Evolutionary conservation across 1,140 invertebrate species (phyloP), one percentile per base, ranked within the genome.

Genomic region (Anadara kagoshimensis): DNA sequence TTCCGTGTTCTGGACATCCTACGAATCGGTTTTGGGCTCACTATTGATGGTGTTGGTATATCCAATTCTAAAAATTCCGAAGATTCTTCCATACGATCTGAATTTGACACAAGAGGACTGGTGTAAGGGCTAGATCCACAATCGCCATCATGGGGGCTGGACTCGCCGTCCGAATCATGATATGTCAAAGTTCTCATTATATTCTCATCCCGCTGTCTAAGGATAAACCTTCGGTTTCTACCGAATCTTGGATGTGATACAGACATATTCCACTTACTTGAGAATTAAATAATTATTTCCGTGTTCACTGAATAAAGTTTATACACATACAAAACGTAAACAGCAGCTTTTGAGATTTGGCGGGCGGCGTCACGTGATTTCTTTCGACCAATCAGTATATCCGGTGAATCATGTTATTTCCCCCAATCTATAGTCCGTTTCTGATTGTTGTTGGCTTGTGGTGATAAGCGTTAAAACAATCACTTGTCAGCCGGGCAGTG

Each of bases 1-100:
- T 70, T 76, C 22, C 65, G 58, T 45, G 62, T 69, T 29, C 72
- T 63, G 14, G 45, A 18, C 20, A 69, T 63, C 58, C 78, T 56
- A 44, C 71, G 59, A n/a, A 57, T 63, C 49, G 73, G 62, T 61
- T 71, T 78, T 20, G 74, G 76, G 24, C 72, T 74, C 20, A 65
- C 64, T 41, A 75, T 57, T 26, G 73, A 78, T 71, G 66, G 70
- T 24, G 76, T 69, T 26, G 82, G 72, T 58, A 81, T 76, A 75
- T 83, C 82, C 54, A 81, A 58, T 71, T 80, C 79, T 20, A 83
- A 73, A 78, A 76, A 81, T 49, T 81, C 82, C n/a, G 75, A 65
- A 20, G 63, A 71, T 14, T 76, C 63, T 54, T 81, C 78, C 43
- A 54, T 64, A 29, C 56, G 53, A 24, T 73, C 61, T 53, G 68